These are phyloP conservation scores for Euspilapteryx auroguttella DNA, from an alignment of 2,888 invertebrate genomes.

Conservation along the genomic window DNA sequence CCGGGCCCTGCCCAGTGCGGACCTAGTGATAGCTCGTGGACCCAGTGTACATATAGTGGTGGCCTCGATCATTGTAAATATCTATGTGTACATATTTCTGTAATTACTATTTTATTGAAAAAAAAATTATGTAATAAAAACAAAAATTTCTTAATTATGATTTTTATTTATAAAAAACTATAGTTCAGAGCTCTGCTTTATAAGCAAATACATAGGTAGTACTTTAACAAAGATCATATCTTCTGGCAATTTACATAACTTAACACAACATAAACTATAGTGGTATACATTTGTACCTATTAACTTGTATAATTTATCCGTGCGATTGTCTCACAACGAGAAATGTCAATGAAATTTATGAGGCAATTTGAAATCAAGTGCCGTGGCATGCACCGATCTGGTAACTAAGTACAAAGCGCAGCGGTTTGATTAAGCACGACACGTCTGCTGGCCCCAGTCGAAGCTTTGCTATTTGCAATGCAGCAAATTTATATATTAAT, in stretches of 20 bases:
- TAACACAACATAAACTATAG: too few species aligned
- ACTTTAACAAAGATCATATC: too few species aligned
- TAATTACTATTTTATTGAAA: slow-evolving; percentile 59
- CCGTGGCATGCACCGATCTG: not conserved
- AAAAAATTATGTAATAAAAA: slow-evolving; percentile 45
- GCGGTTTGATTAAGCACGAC: not conserved
- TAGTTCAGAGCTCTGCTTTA: not conserved
- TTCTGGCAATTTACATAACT: too few species aligned
- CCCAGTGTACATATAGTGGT: slow-evolving; percentile 54
- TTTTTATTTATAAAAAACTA: slow-evolving; percentile 7
- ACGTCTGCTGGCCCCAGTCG: too few species aligned
- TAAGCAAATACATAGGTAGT: not conserved
- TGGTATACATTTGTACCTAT: too few species aligned
- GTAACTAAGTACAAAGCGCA: too few species aligned
- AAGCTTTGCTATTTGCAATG: too few species aligned
- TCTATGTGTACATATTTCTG: slow-evolving; percentile 52
- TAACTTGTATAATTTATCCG: too few species aligned
- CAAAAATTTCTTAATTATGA: slow-evolving; percentile 26
- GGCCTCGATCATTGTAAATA: slow-evolving; percentile 55
- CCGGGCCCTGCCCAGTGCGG: slow-evolving; percentile 20
- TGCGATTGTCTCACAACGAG: not conserved
- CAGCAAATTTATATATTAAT: too few species aligned
- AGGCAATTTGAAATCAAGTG: not conserved
- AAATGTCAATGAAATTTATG: not conserved
- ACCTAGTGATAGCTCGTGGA: slow-evolving; percentile 52